These are phyloP conservation scores for Barbus barbus DNA, from an alignment of 2,113 vertebrate genomes.

Conservation along the genomic window DNA sequence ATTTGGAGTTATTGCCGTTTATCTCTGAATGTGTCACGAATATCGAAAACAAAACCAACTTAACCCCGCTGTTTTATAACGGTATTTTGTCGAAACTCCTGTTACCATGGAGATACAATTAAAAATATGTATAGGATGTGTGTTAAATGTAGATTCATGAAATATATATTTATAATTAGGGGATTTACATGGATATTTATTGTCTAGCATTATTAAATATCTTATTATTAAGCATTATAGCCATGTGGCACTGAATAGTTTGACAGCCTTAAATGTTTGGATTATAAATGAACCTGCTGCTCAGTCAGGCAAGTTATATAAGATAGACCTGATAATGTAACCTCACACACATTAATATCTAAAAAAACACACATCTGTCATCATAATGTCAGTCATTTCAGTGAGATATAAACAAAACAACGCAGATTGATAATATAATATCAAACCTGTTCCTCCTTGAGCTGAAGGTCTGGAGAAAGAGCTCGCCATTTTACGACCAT, in stretches of 20 bases:
- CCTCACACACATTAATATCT: background rate
- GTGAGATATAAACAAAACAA: background rate
- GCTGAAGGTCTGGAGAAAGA: background rate
- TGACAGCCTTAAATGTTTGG: too few relatives aligned
- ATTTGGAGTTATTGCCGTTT: too few relatives aligned
- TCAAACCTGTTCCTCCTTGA: conserved; percentile 10
- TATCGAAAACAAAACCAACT: too few relatives aligned
- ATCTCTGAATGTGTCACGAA: too few relatives aligned
- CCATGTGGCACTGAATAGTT: background rate
- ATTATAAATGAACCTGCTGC: too few relatives aligned
- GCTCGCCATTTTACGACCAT: conserved; percentile 6
- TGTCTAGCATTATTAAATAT: background rate
- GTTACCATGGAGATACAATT: background rate
- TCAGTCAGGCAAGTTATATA: background rate
- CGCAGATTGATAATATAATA: background rate
- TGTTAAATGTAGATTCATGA: background rate
- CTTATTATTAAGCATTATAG: background rate
- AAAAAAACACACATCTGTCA: background rate
- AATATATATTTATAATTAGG: background rate
- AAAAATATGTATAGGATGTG: background rate
- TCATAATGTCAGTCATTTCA: too few relatives aligned
- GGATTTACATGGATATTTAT: too few relatives aligned
- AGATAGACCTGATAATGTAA: too few relatives aligned
- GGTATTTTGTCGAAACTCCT: too few relatives aligned
- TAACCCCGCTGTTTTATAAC: too few relatives aligned